Evolutionary conservation across 2,113 vertebrate genomes (phyloP), one percentile per base, ranked within the genome.

Genomic region (Platichthys stellatus): DNA sequence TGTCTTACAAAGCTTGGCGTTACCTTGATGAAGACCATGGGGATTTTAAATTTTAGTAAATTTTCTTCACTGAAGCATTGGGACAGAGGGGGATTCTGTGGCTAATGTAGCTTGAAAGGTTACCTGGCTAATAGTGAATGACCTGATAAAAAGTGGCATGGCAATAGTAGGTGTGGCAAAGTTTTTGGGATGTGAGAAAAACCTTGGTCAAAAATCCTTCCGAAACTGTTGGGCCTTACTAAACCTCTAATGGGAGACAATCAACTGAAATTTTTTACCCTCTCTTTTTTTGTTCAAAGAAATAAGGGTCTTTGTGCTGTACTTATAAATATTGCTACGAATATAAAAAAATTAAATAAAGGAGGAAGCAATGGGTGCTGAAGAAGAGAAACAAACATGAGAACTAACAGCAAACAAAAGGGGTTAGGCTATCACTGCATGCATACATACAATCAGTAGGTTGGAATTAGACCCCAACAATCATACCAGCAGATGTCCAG

Each of bases 161-260:
- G 92, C 82, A 85, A 95, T 94, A 96, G 96, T 96, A 98, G 96
- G 97, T 98, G 97, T 99, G 97, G 98, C 97, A 98, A 94, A 93
- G 96, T 97, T 96, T 97, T 97, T 96, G 84, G 83, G 85, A 88
- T 86, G 89, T 84, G 83, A 89, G 92, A 96, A 96, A 31, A 96
- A 97, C 96, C 97, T 97, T 99, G 97, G 98, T 99, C 98, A 99
- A 99, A 99, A 99, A 98, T 98, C 98, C 97, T 99, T 99, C 97
- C 97, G 90, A 95, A 96, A 94, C 95, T 93, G 94, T 95, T 94
- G 95, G 95, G 95, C 94, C 92, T 93, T 69, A 88, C 81, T 70
- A 93, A 94, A 87, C 94, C 94, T 90, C 96, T 96, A 93, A 95
- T 91, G 93, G 95, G 94, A 95, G 94, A 95, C 92, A 94, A 93